Evolutionary conservation across 2,113 vertebrate genomes (phyloP), one percentile per base, ranked within the genome.

Genomic region (Phalacrocorax aristotelis): DNA sequence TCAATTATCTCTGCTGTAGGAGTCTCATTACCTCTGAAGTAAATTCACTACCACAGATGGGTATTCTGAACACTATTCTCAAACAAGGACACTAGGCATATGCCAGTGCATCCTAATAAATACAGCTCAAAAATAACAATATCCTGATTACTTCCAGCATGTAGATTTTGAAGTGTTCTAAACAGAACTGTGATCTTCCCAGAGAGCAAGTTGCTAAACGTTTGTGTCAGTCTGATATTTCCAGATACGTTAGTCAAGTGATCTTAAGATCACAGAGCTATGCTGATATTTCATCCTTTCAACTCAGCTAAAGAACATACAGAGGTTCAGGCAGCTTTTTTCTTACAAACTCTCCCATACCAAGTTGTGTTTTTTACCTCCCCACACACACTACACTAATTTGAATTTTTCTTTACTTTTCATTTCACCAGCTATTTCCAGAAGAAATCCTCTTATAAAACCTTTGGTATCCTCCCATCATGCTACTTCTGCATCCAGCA

Each of bases 91-190:
- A 72, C 6, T 1, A 6, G 9, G 49, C 10, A 21, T 14, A 78
- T 2, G 5, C 18, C 36, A 80, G 54, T 10, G 65, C 1, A 29
- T 12, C 10, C 48, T 70, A 52, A 32, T 26, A 64, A 86, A 81
- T 10, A 60, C 6, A 4, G 25, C 23, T 90, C 64, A 36, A 80
- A 90, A 85, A 12, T 16, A 60, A 44, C 12, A 64, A 29, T 7
- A 61, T 21, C 19, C 51, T 38, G 22, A 80, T 48, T 26, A 77
- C 25, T 64, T 78, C n/a, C 57, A 87, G 48, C 13, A 85, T 30
- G 18, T 0, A 0, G 21, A 83, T 75, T 62, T 52, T n/a, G 1
- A 94, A 40, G 49, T 32, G 6, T 10, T 70, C 15, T 21, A 93
- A 93, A 58, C 13, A 86, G 58, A 90, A 61, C 13, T 9, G 6